Evolutionary conservation across 1,140 invertebrate species (phyloP).

Genomic region (Drosophila athabasca): DNA sequence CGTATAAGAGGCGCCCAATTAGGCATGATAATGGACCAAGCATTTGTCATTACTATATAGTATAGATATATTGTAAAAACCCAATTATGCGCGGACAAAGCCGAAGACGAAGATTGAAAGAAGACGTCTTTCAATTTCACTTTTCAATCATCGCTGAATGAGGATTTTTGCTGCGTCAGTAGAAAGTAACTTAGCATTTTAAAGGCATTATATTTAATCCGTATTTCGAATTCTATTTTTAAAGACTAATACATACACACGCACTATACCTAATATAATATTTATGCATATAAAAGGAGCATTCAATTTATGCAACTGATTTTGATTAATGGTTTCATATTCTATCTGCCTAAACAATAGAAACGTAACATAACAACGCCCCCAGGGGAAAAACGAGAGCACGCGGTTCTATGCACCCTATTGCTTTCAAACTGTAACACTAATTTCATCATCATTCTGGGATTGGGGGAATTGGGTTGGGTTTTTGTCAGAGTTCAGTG

Average conservation of each 20-base stretch:
- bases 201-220: constrained; percentile 25
- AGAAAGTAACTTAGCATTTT: constrained; percentile 18
- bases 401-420: constrained; percentile 29
- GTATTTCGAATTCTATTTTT: constrained; percentile 41
- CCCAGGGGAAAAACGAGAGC: constrained; percentile 11
- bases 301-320: constrained; percentile 14
- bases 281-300: constrained; percentile 7
- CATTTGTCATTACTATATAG: constrained; percentile 11
- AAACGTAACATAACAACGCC: constrained; percentile 41
- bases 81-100: constrained; percentile 16
- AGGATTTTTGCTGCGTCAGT: not conserved
- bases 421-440: constrained; percentile 28
- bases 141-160: constrained; percentile 22
- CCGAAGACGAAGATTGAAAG: no score
- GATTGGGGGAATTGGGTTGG: constrained; percentile 3
- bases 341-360: constrained; percentile 30
- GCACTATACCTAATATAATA: constrained; percentile 3
- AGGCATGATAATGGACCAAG: constrained; percentile 27
- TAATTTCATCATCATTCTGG: not conserved
- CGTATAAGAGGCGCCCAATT: constrained; percentile 33
- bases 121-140: constrained; percentile 24
- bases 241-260: constrained; percentile 34
- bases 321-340: constrained; percentile 26
- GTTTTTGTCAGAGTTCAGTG: constrained; percentile 42
- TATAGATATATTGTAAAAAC: constrained; percentile 2